Evolutionary conservation across 30 jellyfish, hydroid and myxozoan genomes (phyloP), one percentile per base, ranked within the genome.

Genomic region (Clytia hemisphaerica): DNA sequence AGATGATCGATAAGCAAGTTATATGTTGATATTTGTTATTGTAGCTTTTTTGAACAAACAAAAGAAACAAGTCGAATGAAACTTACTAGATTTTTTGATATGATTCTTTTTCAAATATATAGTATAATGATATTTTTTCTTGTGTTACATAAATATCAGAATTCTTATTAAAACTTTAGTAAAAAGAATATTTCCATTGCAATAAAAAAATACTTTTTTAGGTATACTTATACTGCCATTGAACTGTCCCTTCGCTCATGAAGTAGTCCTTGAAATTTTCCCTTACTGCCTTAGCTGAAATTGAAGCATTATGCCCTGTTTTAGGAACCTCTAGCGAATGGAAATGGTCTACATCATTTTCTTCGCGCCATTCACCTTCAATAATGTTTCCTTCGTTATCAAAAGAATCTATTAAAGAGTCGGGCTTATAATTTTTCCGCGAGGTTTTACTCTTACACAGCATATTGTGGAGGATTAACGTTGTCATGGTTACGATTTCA

Each of bases 211-310:
- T n/a, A n/a, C n/a, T n/a, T n/a, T n/a, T n/a, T 0, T 60, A 60
- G 30, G 64, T 18, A 60, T 60, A 60, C 38, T 64, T 40, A 88
- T 82, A 79, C 58, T 79, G 93, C 93, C 93, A 79, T 3, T 37
- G 26, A 3, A 79, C 90, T 16, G 93, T 82, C 14, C 93, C 93
- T 40, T 79, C 83, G 58, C 58, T 71, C 58, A 36, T 37, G 58
- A 79, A 79, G 32, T 79, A 79, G 9, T 79, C 75, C 66, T 1
- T 69, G 36, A 70, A 58, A 12, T 36, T 26, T 45, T 46, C 93
- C 42, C 90, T 70, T 2, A 61, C 58, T 38, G 77, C 25, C 61
- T 79, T 79, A 4, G 80, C 82, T 36, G 33, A 21, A 14, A 46
- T 57, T 30, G 42, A 19, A 22, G 93, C 6, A 32, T 71, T 71